Base-by-base conservation (phyloP, 1,140 invertebrate genomes). In the Papilio polytes region DNA sequence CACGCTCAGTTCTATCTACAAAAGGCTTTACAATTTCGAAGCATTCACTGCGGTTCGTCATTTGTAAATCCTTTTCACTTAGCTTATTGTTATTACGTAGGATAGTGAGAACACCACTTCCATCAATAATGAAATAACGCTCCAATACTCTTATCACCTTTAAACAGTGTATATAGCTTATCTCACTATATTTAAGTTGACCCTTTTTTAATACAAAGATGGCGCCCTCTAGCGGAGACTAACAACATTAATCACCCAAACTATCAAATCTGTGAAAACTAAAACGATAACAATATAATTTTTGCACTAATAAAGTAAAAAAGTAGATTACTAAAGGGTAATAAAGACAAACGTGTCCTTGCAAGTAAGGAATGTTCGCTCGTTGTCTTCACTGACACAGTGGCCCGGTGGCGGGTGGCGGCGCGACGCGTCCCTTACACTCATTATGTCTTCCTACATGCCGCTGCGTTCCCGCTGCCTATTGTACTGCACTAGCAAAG, bases 321-420 rank as follows among this genome's bases (percentile, higher is more conserved):
- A 63, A 9, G 10, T 63, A 10, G 13, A 63, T 12, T 22, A 12
- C 13, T 0, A 13, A 31, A 70, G 18, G 12, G 26, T 70, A 15
- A 31, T 7, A 15, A 12, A 36, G 10, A 36, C 26, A 70, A 70
- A 26, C 13, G 26, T 31, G 63, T 26, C 22, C 26, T 31, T 31
- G 63, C 63, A 31, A 70, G 26, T 66, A 13, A 70, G 63, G 22
- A 26, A 70, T 70, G 63, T 15, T 12, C 63, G 13, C 26, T 26
- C 63, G 63, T 70, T 70, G 63, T 70, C 59, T 63, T 72, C 15
- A 41, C 70, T 72, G 72, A 73, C 72, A 73, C 72, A 73, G 31
- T 73, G 72, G 36, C 72, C 72, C 72, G 72, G 41, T 73, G 18
- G 31, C 66, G 46, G 46, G 46, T 2, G 46, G 46, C n/a, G 18